Evolutionary conservation across 2,888 invertebrate genomes (phyloP), one percentile per base, ranked within the genome.

Genomic region (Drosophila formosana): DNA sequence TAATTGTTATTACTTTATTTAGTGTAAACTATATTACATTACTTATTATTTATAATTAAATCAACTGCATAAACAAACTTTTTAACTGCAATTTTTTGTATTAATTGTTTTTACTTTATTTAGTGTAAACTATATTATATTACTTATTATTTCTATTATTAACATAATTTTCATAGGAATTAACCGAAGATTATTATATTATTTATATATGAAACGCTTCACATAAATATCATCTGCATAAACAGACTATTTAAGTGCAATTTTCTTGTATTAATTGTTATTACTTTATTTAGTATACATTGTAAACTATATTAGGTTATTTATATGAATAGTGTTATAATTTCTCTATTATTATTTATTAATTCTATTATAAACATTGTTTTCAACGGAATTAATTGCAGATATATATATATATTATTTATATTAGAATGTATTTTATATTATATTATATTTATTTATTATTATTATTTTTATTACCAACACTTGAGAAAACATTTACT

Each of bases 171-270:
- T 18, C 18, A 18, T 18, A 0, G 18, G 18, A 18, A 18, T 18
- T 18, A 18, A 18, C 18, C 1, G 18, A 18, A 18, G 18, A 18
- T 18, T 18, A 18, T 18, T 18, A 18, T 18, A 18, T 18, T 66
- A 18, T 58, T 56, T 49, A 47, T 67, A 58, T 62, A 63, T 60
- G 51, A 43, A 41, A 58, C n/a, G 62, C 78, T 75, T 78, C 18
- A 30, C 78, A 75, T 78, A 75, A 73, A 75, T 60, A n/a, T 60
- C 26, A 76, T 37, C n/a, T 65, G 77, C 65, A 73, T 64, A 41
- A 72, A 58, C 25, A 26, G 63, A 11, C n/a, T n/a, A 37, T 32
- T 32, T 32, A 8, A 32, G 1, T 32, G 8, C 32, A 32, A 32
- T 18, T 18, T 18, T n/a, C n/a, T 18, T 18, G 3, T 3, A n/a